Percentiles rank a stretch among this genome's conserved stretches.
These are phyloP conservation scores for Acanthosepion pharaonis DNA, from an alignment of 2,888 invertebrate genomes.

Conservation along the genomic window DNA sequence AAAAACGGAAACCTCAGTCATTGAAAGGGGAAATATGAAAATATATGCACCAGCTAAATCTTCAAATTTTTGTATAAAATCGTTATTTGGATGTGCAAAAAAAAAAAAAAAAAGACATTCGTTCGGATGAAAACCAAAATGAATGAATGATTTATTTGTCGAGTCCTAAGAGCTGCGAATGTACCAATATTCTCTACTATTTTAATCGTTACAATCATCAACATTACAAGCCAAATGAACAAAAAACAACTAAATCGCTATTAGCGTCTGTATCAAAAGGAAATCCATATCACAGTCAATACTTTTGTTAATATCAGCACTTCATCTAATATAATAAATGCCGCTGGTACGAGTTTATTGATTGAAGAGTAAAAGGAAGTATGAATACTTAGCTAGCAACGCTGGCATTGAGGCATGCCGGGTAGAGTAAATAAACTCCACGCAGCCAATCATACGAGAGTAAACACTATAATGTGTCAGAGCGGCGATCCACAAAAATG, in stretches of 20 bases:
- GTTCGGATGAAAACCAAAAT: too few species aligned
- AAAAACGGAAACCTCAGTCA: too few species aligned
- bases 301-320: background rate
- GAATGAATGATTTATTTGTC: too few species aligned
- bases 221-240: background rate
- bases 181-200: too few species aligned
- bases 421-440: background rate
- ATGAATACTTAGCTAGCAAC: background rate
- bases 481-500: background rate
- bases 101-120: too few species aligned
- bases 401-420: background rate
- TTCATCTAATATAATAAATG: background rate
- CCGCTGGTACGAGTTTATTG: background rate
- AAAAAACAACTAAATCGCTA: background rate
- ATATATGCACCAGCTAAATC: too few species aligned
- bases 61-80: too few species aligned
- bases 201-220: too few species aligned
- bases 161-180: too few species aligned
- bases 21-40: too few species aligned
- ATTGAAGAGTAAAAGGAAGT: background rate
- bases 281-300: background rate
- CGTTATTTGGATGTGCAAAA: too few species aligned
- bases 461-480: constrained; percentile 33
- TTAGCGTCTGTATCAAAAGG: background rate
- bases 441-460: background rate